Base-by-base conservation (phyloP, 2,113 vertebrate species). In the Brevimyrus niger region DNA sequence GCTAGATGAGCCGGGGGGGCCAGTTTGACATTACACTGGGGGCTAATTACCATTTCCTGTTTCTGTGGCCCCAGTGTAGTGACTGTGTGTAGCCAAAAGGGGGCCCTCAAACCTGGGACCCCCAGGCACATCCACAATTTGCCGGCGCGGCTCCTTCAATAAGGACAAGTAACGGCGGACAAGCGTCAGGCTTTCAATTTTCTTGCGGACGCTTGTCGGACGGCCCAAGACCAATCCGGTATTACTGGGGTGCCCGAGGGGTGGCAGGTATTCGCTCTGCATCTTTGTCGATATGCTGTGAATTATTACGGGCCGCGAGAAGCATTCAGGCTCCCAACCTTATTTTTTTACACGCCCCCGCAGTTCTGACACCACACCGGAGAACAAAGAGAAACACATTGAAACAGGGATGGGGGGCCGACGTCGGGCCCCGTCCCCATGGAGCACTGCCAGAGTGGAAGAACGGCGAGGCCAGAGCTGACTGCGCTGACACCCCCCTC, bases 311-410 rank as follows among this genome's bases (percentile, higher is more conserved):
- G 50, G 50, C 38, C 87, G 53, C 38, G 21, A 38, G 46, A 85
- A 85, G 42, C 55, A 65, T 65, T 65, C 35, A 87, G 55, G 58
- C 48, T 3, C 86, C 50, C 46, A 85, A 50, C 86, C 86, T 87
- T 38, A 55, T 53, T 80, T 80, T 69, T 87, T 53, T 87, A 53
- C 86, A 55, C 87, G 87, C 55, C 87, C 55, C 87, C 87, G 10
- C 87, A 87, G 87, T 31, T 53, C 53, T 50, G 35, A 61, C 87
- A n/a, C 35, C 15, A 87, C 42, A 42, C 53, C 19, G 19, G 21
- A 50, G 87, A 87, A 87, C 53, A 61, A 87, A 87, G 42, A 46
- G 87, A 44, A 65, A 44, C 53, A 44, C 87, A 58, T 61, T 50
- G 55, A 61, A 46, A 65, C 38, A 4, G 5, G 38, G 19, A 8